These are phyloP conservation scores for Rhabdomys pumilio DNA, from an alignment of 2,797 vertebrate genomes.

Conservation along the genomic window DNA sequence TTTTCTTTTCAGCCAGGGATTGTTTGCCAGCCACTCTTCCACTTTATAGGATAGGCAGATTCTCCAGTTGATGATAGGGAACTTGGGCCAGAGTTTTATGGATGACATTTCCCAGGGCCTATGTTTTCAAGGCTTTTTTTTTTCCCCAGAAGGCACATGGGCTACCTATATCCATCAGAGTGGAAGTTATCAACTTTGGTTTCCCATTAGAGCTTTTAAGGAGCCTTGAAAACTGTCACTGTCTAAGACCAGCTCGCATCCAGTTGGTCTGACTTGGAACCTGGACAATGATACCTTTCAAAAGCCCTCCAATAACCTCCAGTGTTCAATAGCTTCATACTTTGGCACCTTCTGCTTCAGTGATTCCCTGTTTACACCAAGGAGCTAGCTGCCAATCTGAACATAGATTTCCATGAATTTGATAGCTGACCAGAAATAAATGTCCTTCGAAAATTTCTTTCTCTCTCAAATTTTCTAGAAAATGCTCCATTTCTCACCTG, in stretches of 20 bases:
- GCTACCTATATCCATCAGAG: background rate
- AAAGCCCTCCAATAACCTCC: background rate
- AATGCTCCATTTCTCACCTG: background rate
- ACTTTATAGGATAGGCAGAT: background rate
- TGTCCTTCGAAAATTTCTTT: background rate
- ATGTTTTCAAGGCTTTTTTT: background rate
- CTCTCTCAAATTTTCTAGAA: background rate
- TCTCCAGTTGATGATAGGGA: background rate
- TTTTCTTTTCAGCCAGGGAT: background rate
- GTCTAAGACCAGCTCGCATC: background rate
- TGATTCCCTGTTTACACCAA: background rate
- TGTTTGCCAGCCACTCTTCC: background rate
- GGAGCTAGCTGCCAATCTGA: background rate
- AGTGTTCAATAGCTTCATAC: background rate
- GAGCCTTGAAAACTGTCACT: background rate
- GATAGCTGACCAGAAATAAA: background rate
- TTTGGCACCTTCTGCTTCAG: conserved; percentile 1
- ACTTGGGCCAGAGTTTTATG: background rate
- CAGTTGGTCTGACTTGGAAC: background rate
- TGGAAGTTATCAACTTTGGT: background rate
- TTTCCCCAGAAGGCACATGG: background rate
- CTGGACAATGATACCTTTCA: background rate
- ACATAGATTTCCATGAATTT: background rate
- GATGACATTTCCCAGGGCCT: background rate
- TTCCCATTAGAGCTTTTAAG: background rate